A percentile compares a stretch with the other conserved stretches of the same genome.
These are phyloP conservation scores for Manis javanica DNA, from an alignment of 2,797 vertebrate genomes.

Conservation along the genomic window DNA sequence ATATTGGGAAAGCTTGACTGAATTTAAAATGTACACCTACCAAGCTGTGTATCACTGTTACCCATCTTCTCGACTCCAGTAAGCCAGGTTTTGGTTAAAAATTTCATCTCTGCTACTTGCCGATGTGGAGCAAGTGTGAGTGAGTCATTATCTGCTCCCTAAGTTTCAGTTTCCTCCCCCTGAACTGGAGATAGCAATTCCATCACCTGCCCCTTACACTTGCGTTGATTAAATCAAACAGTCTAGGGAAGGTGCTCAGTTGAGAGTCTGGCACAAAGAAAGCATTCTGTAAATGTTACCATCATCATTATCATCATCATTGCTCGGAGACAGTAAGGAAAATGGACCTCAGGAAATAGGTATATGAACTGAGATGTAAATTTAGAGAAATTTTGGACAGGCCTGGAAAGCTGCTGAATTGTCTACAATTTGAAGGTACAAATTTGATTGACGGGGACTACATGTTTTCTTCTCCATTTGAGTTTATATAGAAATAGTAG, in stretches of 20 bases:
- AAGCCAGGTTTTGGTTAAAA: neutral
- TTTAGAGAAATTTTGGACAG: neutral
- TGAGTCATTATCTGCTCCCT: neutral
- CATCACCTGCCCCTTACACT: neutral
- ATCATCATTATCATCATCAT: neutral
- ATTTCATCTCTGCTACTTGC: neutral
- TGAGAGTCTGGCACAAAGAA: neutral
- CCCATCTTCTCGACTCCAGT: neutral
- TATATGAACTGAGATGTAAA: neutral
- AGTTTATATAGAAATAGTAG: conserved; percentile 1
- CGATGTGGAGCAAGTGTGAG: neutral
- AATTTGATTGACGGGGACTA: neutral
- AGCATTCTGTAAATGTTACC: neutral
- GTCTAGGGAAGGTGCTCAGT: neutral
- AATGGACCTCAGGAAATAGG: neutral
- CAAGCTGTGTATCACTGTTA: neutral
- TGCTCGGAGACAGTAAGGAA: neutral
- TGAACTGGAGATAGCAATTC: neutral
- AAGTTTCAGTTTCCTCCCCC: neutral
- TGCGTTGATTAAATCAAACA: neutral
- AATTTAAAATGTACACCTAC: neutral
- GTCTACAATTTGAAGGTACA: neutral
- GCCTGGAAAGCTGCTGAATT: neutral
- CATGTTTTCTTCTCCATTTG: neutral
- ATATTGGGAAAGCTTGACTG: neutral